Base-by-base conservation (phyloP, 2,797 vertebrate genomes). In the Apogon hyalosoma region DNA sequence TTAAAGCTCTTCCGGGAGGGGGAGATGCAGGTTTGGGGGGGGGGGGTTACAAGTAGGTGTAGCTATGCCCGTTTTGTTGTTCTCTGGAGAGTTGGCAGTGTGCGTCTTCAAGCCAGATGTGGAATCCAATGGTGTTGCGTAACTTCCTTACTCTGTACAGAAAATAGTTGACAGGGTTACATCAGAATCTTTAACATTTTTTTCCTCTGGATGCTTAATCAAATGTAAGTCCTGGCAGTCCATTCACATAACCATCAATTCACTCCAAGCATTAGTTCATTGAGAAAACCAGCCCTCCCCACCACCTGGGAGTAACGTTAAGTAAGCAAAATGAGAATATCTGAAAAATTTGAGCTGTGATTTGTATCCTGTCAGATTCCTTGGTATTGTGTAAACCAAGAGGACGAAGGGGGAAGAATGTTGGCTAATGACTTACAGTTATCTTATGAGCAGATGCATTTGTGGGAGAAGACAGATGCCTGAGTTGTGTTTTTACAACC, bases 91-190 rank as follows among this genome's bases (percentile, higher is more conserved):
- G 46, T 79, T 74, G 45, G 15, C 43, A 59, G 71, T 52, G 24
- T 63, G 59, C 8, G 49, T 89, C 74, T 80, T 85, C 63, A 33
- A 63, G 81, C 90, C 90, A 92, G 87, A 92, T 92, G 91, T 92
- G 88, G 73, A 83, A 86, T 91, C 87, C 86, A 65, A 38, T 47
- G 79, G 67, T 52, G 15, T 92, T 90, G 87, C 80, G 85, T 67
- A 93, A 93, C 88, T 86, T 91, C 89, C 87, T 85, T 48, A n/a
- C 56, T 66, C 65, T 6, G 28, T 54, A 58, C 15, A 54, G 69
- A 74, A 66, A 70, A 78, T 69, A 77, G 61, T 78, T 73, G 81
- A 75, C 11, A 2, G 48, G 57, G 66, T 79, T 85, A 64, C 78
- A 42, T 80, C 60, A 70, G 48, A 81, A 74, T 81, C 52, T 80